Evolutionary conservation across 30 jellyfish, hydroid and myxozoan genomes (phyloP).

Genomic region (Morbakka virulenta): DNA sequence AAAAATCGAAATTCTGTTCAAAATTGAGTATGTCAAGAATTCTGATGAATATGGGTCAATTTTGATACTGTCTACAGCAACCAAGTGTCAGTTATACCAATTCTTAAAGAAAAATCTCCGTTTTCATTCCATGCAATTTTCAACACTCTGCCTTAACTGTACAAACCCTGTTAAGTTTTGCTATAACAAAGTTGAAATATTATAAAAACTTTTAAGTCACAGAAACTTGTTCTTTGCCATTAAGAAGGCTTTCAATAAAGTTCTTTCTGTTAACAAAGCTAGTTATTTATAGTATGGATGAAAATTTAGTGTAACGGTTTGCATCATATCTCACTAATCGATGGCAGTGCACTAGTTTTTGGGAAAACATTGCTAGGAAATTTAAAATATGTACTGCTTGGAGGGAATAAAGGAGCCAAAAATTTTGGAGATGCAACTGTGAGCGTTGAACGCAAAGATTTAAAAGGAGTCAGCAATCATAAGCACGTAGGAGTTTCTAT

Average conservation of each 20-base stretch:
- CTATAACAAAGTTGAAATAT: not conserved
- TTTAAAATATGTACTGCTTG: not conserved
- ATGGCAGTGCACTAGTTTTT: not conserved
- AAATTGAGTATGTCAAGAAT: conserved; percentile 17
- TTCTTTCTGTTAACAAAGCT: not conserved
- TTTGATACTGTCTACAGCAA: conserved; percentile 25
- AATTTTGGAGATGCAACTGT: not conserved
- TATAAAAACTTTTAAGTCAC: conserved; percentile 6
- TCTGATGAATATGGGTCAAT: conserved; percentile 42
- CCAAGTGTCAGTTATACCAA: not conserved
- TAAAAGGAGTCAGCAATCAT: conserved; percentile 31
- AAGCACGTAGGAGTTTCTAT: conserved; percentile 14
- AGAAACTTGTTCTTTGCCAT: conserved; percentile 36
- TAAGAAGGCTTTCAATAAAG: conserved; percentile 1
- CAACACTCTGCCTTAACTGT: not conserved
- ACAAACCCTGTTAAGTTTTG: conserved; percentile 12
- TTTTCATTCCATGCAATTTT: not conserved
- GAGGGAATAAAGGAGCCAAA: not conserved
- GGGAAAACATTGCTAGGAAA: not conserved
- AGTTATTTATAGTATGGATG: conserved; percentile 32
- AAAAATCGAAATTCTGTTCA: conserved; percentile 37
- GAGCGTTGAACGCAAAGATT: conserved; percentile 26
- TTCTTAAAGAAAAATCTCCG: conserved; percentile 15
- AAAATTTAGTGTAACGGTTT: not conserved
- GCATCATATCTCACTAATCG: not conserved